These are phyloP conservation scores for Schizopygopsis pylzovi DNA, from an alignment of 2,797 vertebrate species.

Conservation along the genomic window DNA sequence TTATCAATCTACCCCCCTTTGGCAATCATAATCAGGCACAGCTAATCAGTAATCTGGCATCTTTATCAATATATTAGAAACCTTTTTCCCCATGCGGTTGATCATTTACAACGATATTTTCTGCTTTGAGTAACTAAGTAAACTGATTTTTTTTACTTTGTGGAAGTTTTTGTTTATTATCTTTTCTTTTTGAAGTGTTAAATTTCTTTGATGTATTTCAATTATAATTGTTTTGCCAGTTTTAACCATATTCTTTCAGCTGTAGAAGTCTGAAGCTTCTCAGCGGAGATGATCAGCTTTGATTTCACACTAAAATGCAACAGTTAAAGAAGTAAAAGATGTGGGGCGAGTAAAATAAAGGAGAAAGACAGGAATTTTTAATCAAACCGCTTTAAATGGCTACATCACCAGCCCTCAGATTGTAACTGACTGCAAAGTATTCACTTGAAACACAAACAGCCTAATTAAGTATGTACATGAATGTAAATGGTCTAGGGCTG, in stretches of 20 bases:
- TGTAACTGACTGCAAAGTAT: not conserved
- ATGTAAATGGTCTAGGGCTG: not conserved
- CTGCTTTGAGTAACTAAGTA: not conserved
- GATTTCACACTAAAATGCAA: conserved; percentile 5
- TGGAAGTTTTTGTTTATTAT: not conserved
- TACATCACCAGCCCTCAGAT: not conserved
- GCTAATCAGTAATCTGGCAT: not conserved
- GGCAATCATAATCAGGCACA: not conserved
- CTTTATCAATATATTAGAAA: conserved; percentile 3
- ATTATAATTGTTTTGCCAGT: not conserved
- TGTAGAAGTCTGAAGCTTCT: not conserved
- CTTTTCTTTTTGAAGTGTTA: not conserved
- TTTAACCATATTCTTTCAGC: not conserved
- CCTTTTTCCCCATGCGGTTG: not conserved
- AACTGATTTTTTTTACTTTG: not conserved
- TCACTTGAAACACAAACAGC: not conserved
- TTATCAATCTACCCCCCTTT: not conserved
- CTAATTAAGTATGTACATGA: not conserved
- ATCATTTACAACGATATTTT: not conserved
- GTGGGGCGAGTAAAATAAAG: not conserved
- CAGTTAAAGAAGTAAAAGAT: not conserved
- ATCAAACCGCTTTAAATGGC: not conserved
- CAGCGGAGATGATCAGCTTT: not conserved
- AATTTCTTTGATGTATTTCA: not conserved
- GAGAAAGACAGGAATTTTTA: not conserved